Evolutionary conservation across 2,797 vertebrate species (phyloP).

Genomic region (Phaenicophaeus curvirostris): DNA sequence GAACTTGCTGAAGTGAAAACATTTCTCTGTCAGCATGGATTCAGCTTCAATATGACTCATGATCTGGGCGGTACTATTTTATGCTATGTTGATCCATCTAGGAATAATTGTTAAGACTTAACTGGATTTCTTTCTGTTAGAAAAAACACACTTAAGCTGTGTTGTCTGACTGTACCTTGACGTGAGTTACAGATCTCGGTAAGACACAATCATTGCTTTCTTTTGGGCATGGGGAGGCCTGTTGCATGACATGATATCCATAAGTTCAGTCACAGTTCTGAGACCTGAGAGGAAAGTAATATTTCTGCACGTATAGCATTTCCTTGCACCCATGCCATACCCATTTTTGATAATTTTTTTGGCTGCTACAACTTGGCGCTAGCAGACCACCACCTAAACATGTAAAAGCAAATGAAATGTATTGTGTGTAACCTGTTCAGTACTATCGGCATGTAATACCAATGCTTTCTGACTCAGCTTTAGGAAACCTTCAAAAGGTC

Average conservation of each 20-base stretch:
- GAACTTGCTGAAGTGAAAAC: conserved; percentile 46
- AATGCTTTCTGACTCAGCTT: background rate
- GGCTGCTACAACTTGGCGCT: background rate
- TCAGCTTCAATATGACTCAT: conserved; percentile 44
- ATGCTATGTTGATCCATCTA: conserved; percentile 41
- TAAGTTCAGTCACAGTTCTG: background rate
- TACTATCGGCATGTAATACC: background rate
- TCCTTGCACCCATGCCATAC: background rate
- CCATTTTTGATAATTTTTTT: background rate
- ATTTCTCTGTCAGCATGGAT: conserved; percentile 59
- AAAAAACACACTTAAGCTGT: background rate
- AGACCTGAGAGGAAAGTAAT: background rate
- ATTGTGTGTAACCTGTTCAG: background rate
- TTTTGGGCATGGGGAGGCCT: background rate
- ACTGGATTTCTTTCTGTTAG: conserved; percentile 6
- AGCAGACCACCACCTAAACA: background rate
- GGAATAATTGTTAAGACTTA: conserved; percentile 53
- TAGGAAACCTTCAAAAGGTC: background rate
- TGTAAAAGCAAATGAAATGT: background rate
- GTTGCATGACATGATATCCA: background rate
- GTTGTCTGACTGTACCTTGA: background rate
- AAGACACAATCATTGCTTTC: background rate
- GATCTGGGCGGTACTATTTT: conserved; percentile 37
- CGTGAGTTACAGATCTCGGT: background rate
- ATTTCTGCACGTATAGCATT: background rate